phyloP scores from a whole-genome alignment of 2,797 vertebrate genomes.

The Staurois parvus region DNA sequence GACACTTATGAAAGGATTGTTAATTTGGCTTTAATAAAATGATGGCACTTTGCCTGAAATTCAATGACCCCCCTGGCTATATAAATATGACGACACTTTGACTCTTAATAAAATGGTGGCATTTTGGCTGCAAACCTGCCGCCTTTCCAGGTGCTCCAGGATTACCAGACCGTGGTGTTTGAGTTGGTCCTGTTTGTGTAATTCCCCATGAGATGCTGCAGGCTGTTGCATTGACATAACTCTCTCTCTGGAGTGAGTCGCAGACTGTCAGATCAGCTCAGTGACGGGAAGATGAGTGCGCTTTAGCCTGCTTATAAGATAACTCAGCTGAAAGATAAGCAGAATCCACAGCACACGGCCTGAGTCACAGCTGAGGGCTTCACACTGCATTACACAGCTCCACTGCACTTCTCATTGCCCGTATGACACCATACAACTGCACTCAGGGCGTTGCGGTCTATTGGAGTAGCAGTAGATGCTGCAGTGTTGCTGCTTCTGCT shows the following conservation, averaged over 20 bases:
- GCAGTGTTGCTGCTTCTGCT: no score
- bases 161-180: neutral
- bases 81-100: no score
- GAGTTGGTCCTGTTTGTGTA: neutral
- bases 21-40: no score
- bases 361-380: neutral
- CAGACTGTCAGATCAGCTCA: conserved; percentile 30
- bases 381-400: neutral
- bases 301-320: neutral
- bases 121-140: no score
- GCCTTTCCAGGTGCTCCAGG: neutral
- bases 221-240: neutral
- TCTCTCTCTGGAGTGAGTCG: neutral
- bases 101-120: no score
- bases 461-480: no score
- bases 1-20: no score
- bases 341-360: neutral
- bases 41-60: no score
- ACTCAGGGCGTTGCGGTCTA: no score
- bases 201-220: neutral
- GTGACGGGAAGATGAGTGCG: conserved; percentile 3
- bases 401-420: no score
- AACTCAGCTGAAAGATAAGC: neutral
- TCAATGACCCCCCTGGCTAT: no score
- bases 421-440: no score